Evolutionary conservation across 2,113 vertebrate species (phyloP), one percentile per base, ranked within the genome.

Genomic region (Cygnus atratus): DNA sequence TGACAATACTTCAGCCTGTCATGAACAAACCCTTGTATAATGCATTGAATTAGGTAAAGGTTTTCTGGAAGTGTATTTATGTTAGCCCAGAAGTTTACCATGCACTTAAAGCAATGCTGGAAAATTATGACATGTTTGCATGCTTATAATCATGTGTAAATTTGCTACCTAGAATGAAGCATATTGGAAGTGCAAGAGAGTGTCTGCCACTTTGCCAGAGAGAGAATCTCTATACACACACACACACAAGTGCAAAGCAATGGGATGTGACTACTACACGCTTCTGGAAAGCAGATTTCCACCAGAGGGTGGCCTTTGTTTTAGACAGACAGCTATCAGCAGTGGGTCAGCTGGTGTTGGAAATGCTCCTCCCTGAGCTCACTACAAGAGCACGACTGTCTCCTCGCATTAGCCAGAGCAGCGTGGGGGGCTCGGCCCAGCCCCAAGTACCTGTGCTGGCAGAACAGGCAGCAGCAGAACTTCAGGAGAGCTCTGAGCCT

Each of bases 201-300:
- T 22, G 26, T 54, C 66, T 92, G 88, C 83, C 35, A 61, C 74
- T 85, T 59, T 61, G 29, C 63, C 58, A 5, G 18, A 90, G 31
- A 84, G 44, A 77, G 54, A 87, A 85, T 90, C 63, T 72, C 35
- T 31, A 66, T 24, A 54, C 18, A 33, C 17, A 9, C 10, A 25
- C 22, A 17, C 21, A 9, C 10, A 10, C 46, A n/a, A 43, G 15
- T 46, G 91, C 65, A 85, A 87, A 90, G 44, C 54, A 97, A 92
- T 88, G 80, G 63, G 70, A 87, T 91, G 83, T 92, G 94, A 96
- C 95, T 89, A 90, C 72, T 88, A 57, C 52, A 39, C 22, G 59
- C 41, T 93, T 93, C 57, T 90, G 92, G 93, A 93, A 93, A 91
- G 82, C 87, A 95, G 13, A 94, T 85, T 93, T 92, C 88, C 41